Percentiles rank a stretch among this genome's conserved stretches.
Conservation (phyloP, 2,888 invertebrate species). For the Chymomyza procnemis region DNA sequence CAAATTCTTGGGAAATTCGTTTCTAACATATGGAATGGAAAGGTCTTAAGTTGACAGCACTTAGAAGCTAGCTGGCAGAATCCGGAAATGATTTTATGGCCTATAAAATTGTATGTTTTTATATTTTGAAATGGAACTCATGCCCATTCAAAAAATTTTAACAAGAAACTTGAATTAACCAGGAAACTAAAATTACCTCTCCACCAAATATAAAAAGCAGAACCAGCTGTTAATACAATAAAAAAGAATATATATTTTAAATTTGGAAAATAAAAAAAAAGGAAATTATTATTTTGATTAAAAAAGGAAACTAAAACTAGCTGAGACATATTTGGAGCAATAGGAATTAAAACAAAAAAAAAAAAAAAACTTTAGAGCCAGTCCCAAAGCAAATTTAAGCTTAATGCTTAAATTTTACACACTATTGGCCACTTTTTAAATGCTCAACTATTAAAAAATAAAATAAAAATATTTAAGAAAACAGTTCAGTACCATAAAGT, state of each 20-base stretch:
- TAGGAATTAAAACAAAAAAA: too few relatives aligned
- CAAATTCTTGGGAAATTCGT: too few relatives aligned
- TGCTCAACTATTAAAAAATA: conserved; percentile 17
- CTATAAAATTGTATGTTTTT: conserved; percentile 1
- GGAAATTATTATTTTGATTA: not conserved
- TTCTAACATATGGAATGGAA: too few relatives aligned
- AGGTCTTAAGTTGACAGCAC: too few relatives aligned
- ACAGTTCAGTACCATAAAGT: conserved; percentile 18
- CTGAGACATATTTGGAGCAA: not conserved
- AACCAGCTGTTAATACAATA: conserved; percentile 57
- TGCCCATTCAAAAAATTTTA: conserved; percentile 8
- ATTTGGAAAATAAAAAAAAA: not conserved
- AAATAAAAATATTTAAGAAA: conserved; percentile 17
- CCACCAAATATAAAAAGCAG: conserved; percentile 72
- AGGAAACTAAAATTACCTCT: conserved; percentile 62
- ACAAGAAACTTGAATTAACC: conserved; percentile 13
- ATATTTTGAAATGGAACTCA: not conserved
- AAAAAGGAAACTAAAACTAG: not conserved
- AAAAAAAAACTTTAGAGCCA: not conserved
- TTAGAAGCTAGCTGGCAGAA: not conserved
- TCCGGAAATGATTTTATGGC: not conserved
- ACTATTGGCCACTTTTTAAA: not conserved
- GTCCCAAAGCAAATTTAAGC: not conserved
- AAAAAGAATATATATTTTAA: conserved; percentile 4
- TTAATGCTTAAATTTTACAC: not conserved